Percentiles rank a stretch among this genome's conserved stretches.
phyloP scores from a whole-genome alignment of 1,140 invertebrate genomes.

The Bradysia coprophila region DNA sequence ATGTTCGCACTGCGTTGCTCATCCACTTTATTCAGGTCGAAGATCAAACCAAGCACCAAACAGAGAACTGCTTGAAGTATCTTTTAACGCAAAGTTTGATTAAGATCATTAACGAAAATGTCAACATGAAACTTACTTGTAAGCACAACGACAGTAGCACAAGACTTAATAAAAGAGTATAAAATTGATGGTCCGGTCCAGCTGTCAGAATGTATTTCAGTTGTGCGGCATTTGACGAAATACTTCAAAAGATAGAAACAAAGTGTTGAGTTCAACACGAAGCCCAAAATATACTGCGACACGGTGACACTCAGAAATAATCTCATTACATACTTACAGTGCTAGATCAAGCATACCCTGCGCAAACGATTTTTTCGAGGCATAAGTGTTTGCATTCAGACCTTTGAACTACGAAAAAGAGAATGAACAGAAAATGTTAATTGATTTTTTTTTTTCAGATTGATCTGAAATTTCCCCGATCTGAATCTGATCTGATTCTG shows the following conservation, averaged over 20 bases:
- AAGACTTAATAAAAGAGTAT: not conserved
- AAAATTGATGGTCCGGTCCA: slow-evolving; percentile 2
- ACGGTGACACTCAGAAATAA: no score
- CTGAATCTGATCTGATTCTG: no score
- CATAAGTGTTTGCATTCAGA: not conserved
- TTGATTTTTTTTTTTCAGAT: no score
- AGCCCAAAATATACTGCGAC: no score
- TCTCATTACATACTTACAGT: no score
- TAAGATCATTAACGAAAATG: not conserved
- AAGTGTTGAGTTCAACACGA: no score
- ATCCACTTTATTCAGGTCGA: slow-evolving; percentile 1
- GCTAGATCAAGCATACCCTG: slow-evolving; percentile 58
- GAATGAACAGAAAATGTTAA: no score
- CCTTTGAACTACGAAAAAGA: not conserved
- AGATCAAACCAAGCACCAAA: not conserved
- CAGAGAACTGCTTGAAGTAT: not conserved
- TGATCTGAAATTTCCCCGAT: no score
- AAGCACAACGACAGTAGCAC: not conserved
- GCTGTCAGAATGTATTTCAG: slow-evolving; percentile 52
- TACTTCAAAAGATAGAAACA: no score
- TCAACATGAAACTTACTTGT: not conserved
- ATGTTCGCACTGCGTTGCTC: slow-evolving; percentile 1
- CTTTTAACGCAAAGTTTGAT: not conserved
- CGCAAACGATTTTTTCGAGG: slow-evolving; percentile 61
- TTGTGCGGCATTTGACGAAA: slow-evolving; percentile 61